Base-by-base conservation (phyloP, 1,140 invertebrate species). In the Matsumurasca onukii region DNA sequence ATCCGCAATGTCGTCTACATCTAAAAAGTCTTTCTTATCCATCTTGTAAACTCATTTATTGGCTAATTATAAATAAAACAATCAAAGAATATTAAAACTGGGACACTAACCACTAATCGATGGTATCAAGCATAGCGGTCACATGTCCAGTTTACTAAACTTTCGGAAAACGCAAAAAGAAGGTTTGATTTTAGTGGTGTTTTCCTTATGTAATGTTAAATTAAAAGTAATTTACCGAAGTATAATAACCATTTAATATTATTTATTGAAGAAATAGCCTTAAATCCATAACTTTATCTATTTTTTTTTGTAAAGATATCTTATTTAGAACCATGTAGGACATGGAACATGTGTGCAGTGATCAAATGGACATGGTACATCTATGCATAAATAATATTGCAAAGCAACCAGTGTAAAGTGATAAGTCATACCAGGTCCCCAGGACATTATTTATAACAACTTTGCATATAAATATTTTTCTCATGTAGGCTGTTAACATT, bases 91-190 rank as follows among this genome's bases (percentile, higher is more conserved):
- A n/a, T n/a, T n/a, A n/a, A n/a, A n/a, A n/a, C n/a, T n/a, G n/a
- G n/a, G n/a, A n/a, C n/a, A n/a, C n/a, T n/a, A n/a, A n/a, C n/a
- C n/a, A n/a, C n/a, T n/a, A n/a, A n/a, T n/a, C n/a, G n/a, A n/a
- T n/a, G n/a, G n/a, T n/a, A n/a, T n/a, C n/a, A n/a, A n/a, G n/a
- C n/a, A n/a, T n/a, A n/a, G n/a, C n/a, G n/a, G n/a, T n/a, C n/a
- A n/a, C 34, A 45, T 45, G 34, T 45, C 34, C 34, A 45, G 9
- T 12, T 45, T 9, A 45, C 34, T 17, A 45, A 45, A 45, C 34
- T 45, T 45, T 45, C 34, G 34, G 34, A 45, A 45, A 45, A 45
- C 34, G 34, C 34, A 45, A 45, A 45, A 45, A 9, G 34, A 45
- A 45, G 34, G 9, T 45, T 45, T 45, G 17, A 12, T 45, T 45